Percentiles rank a stretch among this genome's conserved stretches.
These are phyloP conservation scores for Eumerus sabulonum DNA, from an alignment of 2,888 invertebrate genomes.

Conservation along the genomic window DNA sequence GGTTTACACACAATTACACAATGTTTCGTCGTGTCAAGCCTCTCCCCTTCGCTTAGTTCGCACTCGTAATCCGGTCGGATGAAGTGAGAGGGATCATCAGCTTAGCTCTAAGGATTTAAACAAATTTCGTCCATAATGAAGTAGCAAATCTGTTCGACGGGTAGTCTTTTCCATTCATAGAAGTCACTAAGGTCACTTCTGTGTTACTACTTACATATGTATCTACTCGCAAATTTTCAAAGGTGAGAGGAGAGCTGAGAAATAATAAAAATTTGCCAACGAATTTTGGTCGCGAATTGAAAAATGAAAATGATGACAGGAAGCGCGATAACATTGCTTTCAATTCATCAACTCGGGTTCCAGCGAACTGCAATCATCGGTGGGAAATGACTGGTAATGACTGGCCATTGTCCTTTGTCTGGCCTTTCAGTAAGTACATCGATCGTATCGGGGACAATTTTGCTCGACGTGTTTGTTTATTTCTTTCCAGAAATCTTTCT, in stretches of 20 bases:
- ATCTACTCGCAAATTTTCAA: too few relatives aligned
- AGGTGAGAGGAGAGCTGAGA: slow-evolving; percentile 7
- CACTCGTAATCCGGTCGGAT: slow-evolving; percentile 43
- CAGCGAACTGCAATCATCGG: slow-evolving; percentile 43
- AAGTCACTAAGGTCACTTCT: slow-evolving; percentile 49
- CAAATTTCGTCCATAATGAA: slow-evolving; percentile 63
- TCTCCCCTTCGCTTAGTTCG: slow-evolving; percentile 22
- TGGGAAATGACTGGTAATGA: slow-evolving; percentile 44
- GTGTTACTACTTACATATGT: too few relatives aligned
- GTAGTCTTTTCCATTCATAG: slow-evolving; percentile 17
- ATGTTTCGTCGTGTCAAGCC: slow-evolving; percentile 39
- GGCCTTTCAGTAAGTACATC: slow-evolving; percentile 11
- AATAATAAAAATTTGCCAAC: too few relatives aligned
- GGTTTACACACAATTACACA: slow-evolving; percentile 71
- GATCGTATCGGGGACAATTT: slow-evolving; percentile 50
- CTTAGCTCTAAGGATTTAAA: slow-evolving; percentile 59
- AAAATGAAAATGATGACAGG: slow-evolving; percentile 5
- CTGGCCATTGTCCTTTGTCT: slow-evolving; percentile 23
- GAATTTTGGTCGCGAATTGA: neutral
- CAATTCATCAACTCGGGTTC: slow-evolving; percentile 51
- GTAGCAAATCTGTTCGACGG: slow-evolving; percentile 45
- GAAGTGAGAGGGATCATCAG: slow-evolving; percentile 64
- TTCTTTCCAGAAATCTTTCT: slow-evolving; percentile 49
- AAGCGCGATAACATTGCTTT: slow-evolving; percentile 40
- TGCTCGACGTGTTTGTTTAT: too few relatives aligned